These are phyloP conservation scores for Ashinkailepas kermadecensis DNA, from an alignment of 2,888 invertebrate species.

Conservation along the genomic window DNA sequence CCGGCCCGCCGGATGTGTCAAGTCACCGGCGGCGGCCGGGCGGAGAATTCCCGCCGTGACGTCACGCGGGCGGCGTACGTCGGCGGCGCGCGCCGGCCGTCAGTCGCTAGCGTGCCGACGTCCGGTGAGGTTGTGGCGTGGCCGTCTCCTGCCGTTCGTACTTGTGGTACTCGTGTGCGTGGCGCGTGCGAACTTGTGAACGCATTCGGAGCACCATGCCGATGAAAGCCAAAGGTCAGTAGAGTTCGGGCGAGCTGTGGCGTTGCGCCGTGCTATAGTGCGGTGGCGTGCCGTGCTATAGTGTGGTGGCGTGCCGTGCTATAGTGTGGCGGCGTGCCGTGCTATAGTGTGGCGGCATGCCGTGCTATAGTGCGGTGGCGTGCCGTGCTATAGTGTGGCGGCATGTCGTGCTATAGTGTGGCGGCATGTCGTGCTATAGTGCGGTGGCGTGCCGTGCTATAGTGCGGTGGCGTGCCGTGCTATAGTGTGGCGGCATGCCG, in stretches of 20 bases:
- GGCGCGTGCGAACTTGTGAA: not conserved
- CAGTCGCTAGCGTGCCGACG: not conserved
- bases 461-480: no score
- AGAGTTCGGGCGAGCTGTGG: not conserved
- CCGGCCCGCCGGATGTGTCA: constrained; percentile 6
- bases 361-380: no score
- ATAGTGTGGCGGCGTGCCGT: no score
- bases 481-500: no score
- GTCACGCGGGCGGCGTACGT: constrained; percentile 8
- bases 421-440: no score
- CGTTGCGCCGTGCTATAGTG: no score
- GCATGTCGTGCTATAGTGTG: no score
- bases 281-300: no score
- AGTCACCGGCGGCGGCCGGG: not conserved
- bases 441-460: no score
- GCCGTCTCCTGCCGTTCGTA: not conserved
- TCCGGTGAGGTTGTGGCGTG: not conserved
- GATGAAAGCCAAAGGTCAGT: constrained; percentile 8
- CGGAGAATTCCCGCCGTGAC: constrained; percentile 10
- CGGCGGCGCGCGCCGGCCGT: not conserved
- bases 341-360: no score
- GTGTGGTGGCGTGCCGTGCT: no score
- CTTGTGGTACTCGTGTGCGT: not conserved
- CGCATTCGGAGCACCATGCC: not conserved
- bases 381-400: no score